Evolutionary conservation across 2,797 vertebrate genomes (phyloP).

Genomic region (Sebastolobus altivelis): DNA sequence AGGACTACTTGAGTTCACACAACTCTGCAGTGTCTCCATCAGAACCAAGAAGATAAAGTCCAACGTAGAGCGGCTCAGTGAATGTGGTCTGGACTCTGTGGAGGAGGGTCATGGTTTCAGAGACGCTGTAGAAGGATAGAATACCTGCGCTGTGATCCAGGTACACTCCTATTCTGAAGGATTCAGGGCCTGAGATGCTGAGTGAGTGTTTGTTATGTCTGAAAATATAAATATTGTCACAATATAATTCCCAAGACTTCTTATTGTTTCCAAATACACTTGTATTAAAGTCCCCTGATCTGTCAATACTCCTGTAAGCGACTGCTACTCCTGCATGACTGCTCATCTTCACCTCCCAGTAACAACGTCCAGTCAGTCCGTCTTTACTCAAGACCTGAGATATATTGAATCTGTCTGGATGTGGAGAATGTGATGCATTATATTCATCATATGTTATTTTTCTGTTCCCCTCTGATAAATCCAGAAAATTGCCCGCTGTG

Average conservation of each 20-base stretch:
- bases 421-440: rapidly evolving
- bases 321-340: background rate
- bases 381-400: constrained; percentile 15
- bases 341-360: constrained; percentile 24
- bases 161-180: background rate
- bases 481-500: rapidly evolving
- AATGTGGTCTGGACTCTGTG: constrained; percentile 15
- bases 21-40: background rate
- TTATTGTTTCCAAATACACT: background rate
- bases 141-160: too few relatives aligned
- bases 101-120: constrained; percentile 1
- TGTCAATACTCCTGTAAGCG: background rate
- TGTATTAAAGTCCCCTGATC: rapidly evolving
- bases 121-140: too few relatives aligned
- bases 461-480: background rate
- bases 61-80: constrained; percentile 13
- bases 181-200: rapidly evolving
- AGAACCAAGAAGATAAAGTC: background rate
- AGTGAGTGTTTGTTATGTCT: rapidly evolving
- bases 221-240: background rate
- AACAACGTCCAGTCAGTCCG: background rate
- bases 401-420: background rate
- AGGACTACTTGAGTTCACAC: background rate
- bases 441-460: background rate
- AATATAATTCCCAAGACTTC: background rate